A percentile compares a stretch with the other conserved stretches of the same genome.
Evolutionary conservation across 92 coral and sea anemone genomes (phyloP).

Genomic region (Paragorgia papillata): DNA sequence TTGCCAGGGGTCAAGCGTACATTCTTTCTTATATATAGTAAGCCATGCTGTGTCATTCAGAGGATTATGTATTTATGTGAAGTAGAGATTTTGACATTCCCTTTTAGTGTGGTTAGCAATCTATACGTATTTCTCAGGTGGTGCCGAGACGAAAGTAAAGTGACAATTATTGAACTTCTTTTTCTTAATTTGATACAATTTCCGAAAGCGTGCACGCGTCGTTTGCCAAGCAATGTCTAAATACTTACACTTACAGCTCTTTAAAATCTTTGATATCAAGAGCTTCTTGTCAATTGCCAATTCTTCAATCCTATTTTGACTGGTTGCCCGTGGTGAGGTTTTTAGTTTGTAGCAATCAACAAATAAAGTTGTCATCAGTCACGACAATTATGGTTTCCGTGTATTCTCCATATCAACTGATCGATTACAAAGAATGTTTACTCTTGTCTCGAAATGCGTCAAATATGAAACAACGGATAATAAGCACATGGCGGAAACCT

Average conservation of each 20-base stretch:
- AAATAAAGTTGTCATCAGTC: conserved; percentile 35
- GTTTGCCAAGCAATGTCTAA: not conserved
- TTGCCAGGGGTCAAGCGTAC: no score
- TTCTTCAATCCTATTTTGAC: not conserved
- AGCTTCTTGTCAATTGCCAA: not conserved
- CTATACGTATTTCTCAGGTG: no score
- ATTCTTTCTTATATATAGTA: no score
- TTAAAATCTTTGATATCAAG: not conserved
- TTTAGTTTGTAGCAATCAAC: not conserved
- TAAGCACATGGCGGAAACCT: not conserved
- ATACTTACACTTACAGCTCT: not conserved
- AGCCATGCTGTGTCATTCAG: no score
- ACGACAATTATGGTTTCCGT: conserved; percentile 31
- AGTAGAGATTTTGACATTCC: no score
- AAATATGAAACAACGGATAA: conserved; percentile 11
- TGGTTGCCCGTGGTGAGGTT: not conserved
- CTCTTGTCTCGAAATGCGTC: conserved; percentile 12
- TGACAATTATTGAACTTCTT: no score
- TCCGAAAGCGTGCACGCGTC: not conserved
- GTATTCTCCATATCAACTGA: conserved; percentile 13
- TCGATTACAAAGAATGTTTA: conserved; percentile 20
- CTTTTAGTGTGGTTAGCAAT: no score
- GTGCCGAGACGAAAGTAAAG: no score
- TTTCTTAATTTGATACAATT: not conserved
- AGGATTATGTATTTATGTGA: no score